Base-by-base conservation (phyloP, 2,888 invertebrate genomes). In the Epinotia bilunana region DNA sequence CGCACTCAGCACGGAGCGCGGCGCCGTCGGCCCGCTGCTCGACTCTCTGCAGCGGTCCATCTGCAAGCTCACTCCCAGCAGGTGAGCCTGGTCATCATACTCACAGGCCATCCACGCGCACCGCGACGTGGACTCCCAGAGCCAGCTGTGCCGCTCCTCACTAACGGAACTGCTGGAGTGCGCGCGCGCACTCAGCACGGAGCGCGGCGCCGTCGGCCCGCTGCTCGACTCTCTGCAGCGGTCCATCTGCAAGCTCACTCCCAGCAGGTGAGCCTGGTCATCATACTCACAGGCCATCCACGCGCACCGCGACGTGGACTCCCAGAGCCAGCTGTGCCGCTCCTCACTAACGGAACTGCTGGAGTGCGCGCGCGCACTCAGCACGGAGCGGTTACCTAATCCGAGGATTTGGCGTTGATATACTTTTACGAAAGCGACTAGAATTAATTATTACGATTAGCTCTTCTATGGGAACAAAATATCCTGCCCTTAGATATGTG, bases 21-120 rank as follows among this genome's bases (percentile, higher is more conserved):
- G 99, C 3, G 97, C 98, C 68, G 97, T 99, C 1, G 97, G 97
- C 0, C 97, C 98, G 0, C 95, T 99, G 77, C 96, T 99, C 79
- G 99, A 99, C 87, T 96, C 97, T 74, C 96, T 99, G 77, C 97
- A 97, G n/a, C 95, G 98, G 12, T 96, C 99, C n/a, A 97, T 98
- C 88, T 96, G 96, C 0, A 91, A 97, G 1, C 95, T 98, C 74
- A 96, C 97, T 0, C 97, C 97, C 80, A 96, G 96, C 86, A 95
- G 96, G 84, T 96, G 23, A 28, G 23, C 3, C 23, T 28, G 23
- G 23, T 28, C 23, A 28, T 28, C 3, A 28, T 57, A 7, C n/a
- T 20, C n/a, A 0, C 86, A 97, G 95, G 98, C 99, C 0, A 92
- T 95, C 2, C 95, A 95, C 77, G 95, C 97, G 1, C 99, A 99